Percentiles rank a stretch among this genome's conserved stretches.
Conservation (phyloP, 2,888 invertebrate genomes). For the Pollenia labialis region DNA sequence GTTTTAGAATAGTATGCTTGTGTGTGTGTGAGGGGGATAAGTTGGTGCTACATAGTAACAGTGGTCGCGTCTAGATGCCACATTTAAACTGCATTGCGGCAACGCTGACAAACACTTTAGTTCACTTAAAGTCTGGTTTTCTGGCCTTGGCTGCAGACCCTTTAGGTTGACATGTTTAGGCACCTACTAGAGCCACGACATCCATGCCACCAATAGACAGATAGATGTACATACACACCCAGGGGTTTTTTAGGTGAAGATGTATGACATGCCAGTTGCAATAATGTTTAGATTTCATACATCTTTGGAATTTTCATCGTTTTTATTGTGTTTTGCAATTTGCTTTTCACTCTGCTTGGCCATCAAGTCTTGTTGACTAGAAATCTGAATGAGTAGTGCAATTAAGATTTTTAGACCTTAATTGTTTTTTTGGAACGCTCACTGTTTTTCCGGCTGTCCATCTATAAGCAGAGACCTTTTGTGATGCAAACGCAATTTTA, state of each 20-base stretch:
- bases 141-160: slow-evolving; percentile 45
- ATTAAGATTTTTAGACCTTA: slow-evolving; percentile 70
- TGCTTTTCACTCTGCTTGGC: slow-evolving; percentile 18
- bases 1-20: background rate
- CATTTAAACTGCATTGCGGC: slow-evolving; percentile 71
- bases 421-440: slow-evolving; percentile 53
- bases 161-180: slow-evolving; percentile 56
- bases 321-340: slow-evolving; percentile 21
- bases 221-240: background rate
- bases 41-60: slow-evolving; percentile 19
- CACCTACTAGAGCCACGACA: slow-evolving; percentile 33
- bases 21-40: background rate
- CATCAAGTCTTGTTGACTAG: slow-evolving; percentile 47
- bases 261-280: slow-evolving; percentile 67
- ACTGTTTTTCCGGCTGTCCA: background rate
- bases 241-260: slow-evolving; percentile 28
- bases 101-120: slow-evolving; percentile 79
- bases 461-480: background rate
- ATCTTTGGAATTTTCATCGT: slow-evolving; percentile 55
- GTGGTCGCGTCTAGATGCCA: slow-evolving; percentile 69
- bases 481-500: slow-evolving; percentile 65
- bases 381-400: slow-evolving; percentile 57
- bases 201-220: slow-evolving; percentile 15
- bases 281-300: slow-evolving; percentile 71
- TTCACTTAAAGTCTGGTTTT: slow-evolving; percentile 56